A percentile compares a stretch with the other conserved stretches of the same genome.
Conservation (phyloP, 2,797 vertebrate species). For the Lophotriccus pileatus region DNA sequence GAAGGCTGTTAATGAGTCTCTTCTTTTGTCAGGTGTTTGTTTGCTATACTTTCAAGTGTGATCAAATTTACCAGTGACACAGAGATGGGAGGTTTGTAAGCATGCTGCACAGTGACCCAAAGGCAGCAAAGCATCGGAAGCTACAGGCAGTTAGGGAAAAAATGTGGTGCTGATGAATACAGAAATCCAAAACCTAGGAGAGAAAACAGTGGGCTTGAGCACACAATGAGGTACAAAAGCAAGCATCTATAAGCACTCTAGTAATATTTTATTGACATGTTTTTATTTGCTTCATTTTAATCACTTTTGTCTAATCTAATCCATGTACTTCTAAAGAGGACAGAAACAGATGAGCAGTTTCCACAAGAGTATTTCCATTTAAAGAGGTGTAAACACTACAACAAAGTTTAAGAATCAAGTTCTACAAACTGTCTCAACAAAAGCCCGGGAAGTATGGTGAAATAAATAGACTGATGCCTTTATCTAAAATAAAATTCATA, state of each 20-base stretch:
- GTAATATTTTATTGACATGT: not conserved
- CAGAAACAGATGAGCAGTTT: not conserved
- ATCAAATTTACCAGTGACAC: constrained; percentile 48
- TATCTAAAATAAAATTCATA: not conserved
- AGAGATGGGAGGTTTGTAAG: not conserved
- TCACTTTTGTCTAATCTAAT: not conserved
- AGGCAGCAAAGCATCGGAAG: not conserved
- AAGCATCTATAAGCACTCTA: not conserved
- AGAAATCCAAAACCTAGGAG: not conserved
- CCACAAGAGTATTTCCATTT: not conserved
- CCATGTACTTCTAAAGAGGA: not conserved
- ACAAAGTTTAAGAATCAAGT: not conserved
- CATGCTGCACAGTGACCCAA: constrained; percentile 13
- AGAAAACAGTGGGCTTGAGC: not conserved
- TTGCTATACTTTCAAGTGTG: constrained; percentile 43
- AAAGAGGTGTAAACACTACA: not conserved
- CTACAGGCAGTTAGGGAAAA: not conserved
- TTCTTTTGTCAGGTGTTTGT: constrained; percentile 59
- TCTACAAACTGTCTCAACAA: not conserved
- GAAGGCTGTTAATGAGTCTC: constrained; percentile 52
- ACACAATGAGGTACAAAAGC: not conserved
- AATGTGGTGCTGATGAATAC: not conserved
- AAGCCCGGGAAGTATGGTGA: not conserved
- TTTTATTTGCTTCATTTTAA: not conserved
- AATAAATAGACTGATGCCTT: not conserved